phyloP scores from a whole-genome alignment of 1,140 invertebrate species.

The Camponotus floridanus region DNA sequence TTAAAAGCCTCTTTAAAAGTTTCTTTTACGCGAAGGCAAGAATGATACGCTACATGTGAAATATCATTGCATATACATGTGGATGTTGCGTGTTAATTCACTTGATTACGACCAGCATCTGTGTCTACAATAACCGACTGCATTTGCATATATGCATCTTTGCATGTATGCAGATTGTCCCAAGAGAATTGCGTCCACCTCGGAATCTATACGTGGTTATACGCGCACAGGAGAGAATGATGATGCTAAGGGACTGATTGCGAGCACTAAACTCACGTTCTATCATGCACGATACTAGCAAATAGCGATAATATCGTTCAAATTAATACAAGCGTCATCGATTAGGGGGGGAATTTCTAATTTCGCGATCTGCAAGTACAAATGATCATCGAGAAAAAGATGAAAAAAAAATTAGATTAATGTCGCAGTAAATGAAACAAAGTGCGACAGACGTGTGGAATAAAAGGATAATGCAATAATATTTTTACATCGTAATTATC shows the following conservation, averaged over 20 bases:
- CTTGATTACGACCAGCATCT: constrained; percentile 45
- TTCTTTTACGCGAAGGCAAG: background rate
- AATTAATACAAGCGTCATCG: constrained; percentile 9
- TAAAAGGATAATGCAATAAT: background rate
- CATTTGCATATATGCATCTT: constrained; percentile 60
- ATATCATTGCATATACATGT: constrained; percentile 10
- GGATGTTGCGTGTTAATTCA: constrained; percentile 39
- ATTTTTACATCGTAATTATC: background rate
- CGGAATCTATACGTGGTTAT: constrained; percentile 45
- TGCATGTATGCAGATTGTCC: constrained; percentile 54
- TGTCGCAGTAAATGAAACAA: background rate
- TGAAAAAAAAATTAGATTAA: background rate
- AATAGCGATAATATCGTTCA: background rate
- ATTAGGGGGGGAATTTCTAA: background rate
- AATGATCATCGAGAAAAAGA: background rate
- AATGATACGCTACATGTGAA: background rate
- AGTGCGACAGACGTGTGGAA: background rate
- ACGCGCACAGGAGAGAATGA: constrained; percentile 42
- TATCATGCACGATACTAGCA: background rate
- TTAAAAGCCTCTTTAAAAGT: constrained; percentile 7
- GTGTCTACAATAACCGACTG: constrained; percentile 41
- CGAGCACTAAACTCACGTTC: constrained; percentile 12
- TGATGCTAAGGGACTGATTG: constrained; percentile 51
- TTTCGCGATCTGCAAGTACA: no score
- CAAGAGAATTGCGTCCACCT: constrained; percentile 53